Percentiles rank a stretch among this genome's conserved stretches.
Evolutionary conservation across 2,113 vertebrate species (phyloP).

Genomic region (Myiozetetes cayanensis): DNA sequence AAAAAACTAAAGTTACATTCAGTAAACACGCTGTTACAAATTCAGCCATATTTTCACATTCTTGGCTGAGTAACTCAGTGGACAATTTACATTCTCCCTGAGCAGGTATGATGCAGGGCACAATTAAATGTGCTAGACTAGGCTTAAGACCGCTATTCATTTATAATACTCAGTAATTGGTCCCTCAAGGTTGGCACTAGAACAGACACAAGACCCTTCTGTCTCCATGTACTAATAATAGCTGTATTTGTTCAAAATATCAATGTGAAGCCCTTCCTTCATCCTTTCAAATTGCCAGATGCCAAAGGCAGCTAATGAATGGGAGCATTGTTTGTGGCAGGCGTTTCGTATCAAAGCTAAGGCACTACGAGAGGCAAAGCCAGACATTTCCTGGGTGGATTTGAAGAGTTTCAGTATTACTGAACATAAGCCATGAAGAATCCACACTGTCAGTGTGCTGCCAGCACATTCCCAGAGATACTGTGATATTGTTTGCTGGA

Average conservation of each 20-base stretch:
- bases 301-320: background rate
- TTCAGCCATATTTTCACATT: background rate
- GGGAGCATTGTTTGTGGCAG: background rate
- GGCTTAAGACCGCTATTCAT: background rate
- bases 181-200: background rate
- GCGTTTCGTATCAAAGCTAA: background rate
- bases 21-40: background rate
- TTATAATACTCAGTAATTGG: background rate
- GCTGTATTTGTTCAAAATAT: background rate
- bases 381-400: background rate
- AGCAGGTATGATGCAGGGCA: background rate
- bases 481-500: background rate
- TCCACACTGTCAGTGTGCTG: background rate
- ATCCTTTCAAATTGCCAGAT: background rate
- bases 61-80: background rate
- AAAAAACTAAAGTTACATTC: background rate
- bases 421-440: background rate
- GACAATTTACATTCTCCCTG: background rate
- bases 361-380: background rate
- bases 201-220: conserved; percentile 17
- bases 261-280: background rate
- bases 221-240: background rate
- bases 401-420: background rate
- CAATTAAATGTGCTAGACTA: background rate
- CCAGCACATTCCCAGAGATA: background rate